Evolutionary conservation across 2,888 invertebrate species (phyloP).

Genomic region (Agonopterix subpropinquella): DNA sequence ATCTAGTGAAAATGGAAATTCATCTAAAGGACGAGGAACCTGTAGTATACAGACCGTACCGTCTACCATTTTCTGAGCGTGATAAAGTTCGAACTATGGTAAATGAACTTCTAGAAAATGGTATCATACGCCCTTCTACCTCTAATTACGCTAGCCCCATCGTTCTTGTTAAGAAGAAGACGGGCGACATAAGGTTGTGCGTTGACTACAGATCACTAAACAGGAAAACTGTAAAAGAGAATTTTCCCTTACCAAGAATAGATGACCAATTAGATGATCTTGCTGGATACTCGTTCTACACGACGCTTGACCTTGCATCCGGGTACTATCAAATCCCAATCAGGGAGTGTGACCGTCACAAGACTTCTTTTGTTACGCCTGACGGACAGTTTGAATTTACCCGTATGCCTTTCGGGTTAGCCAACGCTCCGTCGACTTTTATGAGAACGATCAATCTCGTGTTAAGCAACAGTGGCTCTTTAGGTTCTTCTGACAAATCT

Average conservation of each 20-base stretch:
- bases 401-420: slow-evolving; percentile 17
- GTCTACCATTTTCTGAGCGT: slow-evolving; percentile 7
- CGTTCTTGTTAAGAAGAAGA: slow-evolving; percentile 8
- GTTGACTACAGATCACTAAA: slow-evolving; percentile 12
- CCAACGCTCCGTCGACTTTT: slow-evolving; percentile 25
- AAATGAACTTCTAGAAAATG: slow-evolving; percentile 3
- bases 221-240: slow-evolving; percentile 9
- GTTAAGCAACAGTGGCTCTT: neutral
- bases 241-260: slow-evolving; percentile 8
- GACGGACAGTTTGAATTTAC: slow-evolving; percentile 11
- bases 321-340: slow-evolving; percentile 8
- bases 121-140: slow-evolving; percentile 4
- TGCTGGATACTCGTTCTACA: slow-evolving; percentile 5
- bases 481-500: too few species aligned
- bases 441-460: slow-evolving; percentile 17
- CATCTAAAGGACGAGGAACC: slow-evolving; percentile 7
- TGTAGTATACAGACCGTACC: slow-evolving; percentile 9
- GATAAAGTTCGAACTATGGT: slow-evolving; percentile 7
- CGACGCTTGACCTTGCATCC: slow-evolving; percentile 5
- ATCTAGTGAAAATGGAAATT: slow-evolving; percentile 8
- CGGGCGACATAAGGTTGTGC: slow-evolving; percentile 16
- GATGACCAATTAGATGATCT: slow-evolving; percentile 10
- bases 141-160: slow-evolving; percentile 9
- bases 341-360: slow-evolving; percentile 8
- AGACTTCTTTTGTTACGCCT: slow-evolving; percentile 11